Evolutionary conservation across 2,797 vertebrate species (phyloP), one percentile per base, ranked within the genome.

Genomic region (Cyprinella venusta): DNA sequence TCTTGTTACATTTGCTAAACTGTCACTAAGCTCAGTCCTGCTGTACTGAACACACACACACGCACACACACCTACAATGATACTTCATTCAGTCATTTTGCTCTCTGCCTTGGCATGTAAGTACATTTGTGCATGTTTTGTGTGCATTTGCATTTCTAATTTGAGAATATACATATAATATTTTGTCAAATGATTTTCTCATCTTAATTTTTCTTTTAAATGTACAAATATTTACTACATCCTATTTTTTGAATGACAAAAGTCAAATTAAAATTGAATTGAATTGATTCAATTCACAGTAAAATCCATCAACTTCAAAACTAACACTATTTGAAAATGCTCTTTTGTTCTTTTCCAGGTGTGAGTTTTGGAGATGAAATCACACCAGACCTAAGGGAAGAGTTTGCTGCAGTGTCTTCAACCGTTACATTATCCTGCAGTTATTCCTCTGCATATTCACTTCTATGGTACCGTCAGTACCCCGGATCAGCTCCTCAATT

Each of bases 361-460:
- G 19, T 45, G 36, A 15, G 19, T 70, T 45, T 70, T 48, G 68
- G 68, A 48, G n/a, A 48, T 71, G 69, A 71, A 71, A 48, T 71
- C 40, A 48, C 40, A 24, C 3, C 69, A 42, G 40, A 16, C 3
- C 45, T 0, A 0, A 48, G 30, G 15, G 80, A 72, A 38, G 42
- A n/a, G 8, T 18, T 33, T 48, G 12, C 42, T 71, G 42, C 12
- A 18, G 69, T 16, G 26, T 8, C 13, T 72, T 72, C 42, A 50
- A 18, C 15, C 18, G 69, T 72, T 26, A 72, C 1, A 26, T 71
- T 71, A 50, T 45, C 69, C 69, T 71, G 69, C 24, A 71, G 45
- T 50, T 26, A 16, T 71, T 50, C 69, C 0, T 30, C 42, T 71
- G 69, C 42, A 18, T 0, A 30, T 0, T 2, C 7, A 18, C 45